These are phyloP conservation scores for Stenurella melanura DNA, from an alignment of 2,888 invertebrate genomes.

Conservation along the genomic window DNA sequence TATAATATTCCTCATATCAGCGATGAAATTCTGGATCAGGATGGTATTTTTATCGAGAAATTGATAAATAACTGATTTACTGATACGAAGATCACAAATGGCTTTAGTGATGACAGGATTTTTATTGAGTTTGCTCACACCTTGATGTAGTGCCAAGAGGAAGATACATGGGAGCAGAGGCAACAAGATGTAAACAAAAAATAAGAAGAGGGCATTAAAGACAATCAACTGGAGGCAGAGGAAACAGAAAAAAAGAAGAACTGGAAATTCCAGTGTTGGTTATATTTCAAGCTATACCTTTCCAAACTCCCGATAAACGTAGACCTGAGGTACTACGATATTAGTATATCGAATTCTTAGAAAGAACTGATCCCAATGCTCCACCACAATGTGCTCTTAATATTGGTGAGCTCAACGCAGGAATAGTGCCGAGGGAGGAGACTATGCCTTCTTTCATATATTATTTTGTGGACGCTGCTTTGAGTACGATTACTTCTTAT, in stretches of 20 bases:
- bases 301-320: slow-evolving; percentile 95
- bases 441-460: slow-evolving; percentile 99
- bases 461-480: slow-evolving; percentile 98
- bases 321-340: slow-evolving; percentile 90
- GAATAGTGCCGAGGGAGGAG: slow-evolving; percentile 93
- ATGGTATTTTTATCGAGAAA: slow-evolving; percentile 96
- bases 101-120: slow-evolving; percentile 94
- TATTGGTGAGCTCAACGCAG: slow-evolving; percentile 94
- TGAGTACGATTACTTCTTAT: slow-evolving; percentile 98
- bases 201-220: slow-evolving; percentile 67
- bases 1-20: too few relatives aligned
- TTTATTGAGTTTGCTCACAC: slow-evolving; percentile 94
- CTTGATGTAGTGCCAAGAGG: slow-evolving; percentile 80
- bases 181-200: slow-evolving; percentile 68
- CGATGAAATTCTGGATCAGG: too few relatives aligned
- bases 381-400: slow-evolving; percentile 98
- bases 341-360: slow-evolving; percentile 92
- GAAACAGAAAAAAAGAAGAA: slow-evolving; percentile 59
- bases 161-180: slow-evolving; percentile 77
- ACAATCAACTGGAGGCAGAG: slow-evolving; percentile 62
- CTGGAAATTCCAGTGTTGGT: slow-evolving; percentile 80
- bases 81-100: slow-evolving; percentile 94
- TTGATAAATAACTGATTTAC: slow-evolving; percentile 98
- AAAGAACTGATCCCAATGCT: slow-evolving; percentile 88
- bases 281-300: slow-evolving; percentile 93